Conservation (phyloP, 2,888 invertebrate species). For the Clanis bilineata region DNA sequence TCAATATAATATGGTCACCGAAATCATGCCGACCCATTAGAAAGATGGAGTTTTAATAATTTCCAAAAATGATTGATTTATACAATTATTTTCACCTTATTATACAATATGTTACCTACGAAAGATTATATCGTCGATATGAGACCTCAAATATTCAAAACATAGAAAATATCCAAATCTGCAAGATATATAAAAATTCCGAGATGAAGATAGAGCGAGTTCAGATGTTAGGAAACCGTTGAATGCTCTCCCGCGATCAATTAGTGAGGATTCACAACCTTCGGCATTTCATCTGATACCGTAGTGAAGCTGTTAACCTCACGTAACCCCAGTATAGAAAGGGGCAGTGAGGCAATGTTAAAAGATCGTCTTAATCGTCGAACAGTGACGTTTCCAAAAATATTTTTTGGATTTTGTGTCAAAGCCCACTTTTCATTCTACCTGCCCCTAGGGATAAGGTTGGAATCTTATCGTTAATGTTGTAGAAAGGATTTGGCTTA, state of each 20-base stretch:
- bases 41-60: too few species aligned
- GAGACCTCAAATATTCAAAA: slow-evolving; percentile 4
- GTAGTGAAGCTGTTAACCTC: slow-evolving; percentile 46
- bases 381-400: too few species aligned
- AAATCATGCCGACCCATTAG: too few species aligned
- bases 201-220: slow-evolving; percentile 23
- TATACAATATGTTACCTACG: background rate
- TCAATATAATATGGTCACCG: too few species aligned
- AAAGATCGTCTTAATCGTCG: background rate
- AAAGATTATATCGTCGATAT: background rate
- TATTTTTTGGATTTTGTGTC: too few species aligned
- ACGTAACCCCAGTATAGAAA: slow-evolving; percentile 15
- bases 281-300: slow-evolving; percentile 28
- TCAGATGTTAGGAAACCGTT: slow-evolving; percentile 18
- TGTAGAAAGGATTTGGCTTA: too few species aligned
- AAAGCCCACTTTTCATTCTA: too few species aligned
- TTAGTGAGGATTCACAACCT: slow-evolving; percentile 45
- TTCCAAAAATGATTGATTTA: too few species aligned
- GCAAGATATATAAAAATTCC: slow-evolving; percentile 17
- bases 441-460: too few species aligned
- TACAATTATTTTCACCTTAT: too few species aligned
- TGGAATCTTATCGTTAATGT: too few species aligned
- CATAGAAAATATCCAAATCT: slow-evolving; percentile 2
- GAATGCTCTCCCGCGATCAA: slow-evolving; percentile 31
- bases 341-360: background rate